Evolutionary conservation across 1,140 invertebrate genomes (phyloP).

Genomic region (Papilio dardanus): DNA sequence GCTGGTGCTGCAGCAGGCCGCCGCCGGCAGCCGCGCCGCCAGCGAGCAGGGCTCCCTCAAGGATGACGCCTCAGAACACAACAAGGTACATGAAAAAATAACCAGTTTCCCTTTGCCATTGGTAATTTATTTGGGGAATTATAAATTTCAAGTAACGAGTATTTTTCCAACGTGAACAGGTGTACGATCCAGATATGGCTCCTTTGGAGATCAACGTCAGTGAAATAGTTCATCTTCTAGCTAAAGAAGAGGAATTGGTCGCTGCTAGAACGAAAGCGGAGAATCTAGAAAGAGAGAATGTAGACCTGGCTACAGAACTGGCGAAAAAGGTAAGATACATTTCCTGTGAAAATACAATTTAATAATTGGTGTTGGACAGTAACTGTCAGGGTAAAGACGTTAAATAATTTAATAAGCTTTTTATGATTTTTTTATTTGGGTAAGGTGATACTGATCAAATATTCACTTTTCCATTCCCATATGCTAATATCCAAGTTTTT

Average conservation of each 20-base stretch:
- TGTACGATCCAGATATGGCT: slow-evolving; percentile 91
- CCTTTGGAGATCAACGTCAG: slow-evolving; percentile 95
- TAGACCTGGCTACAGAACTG: slow-evolving; percentile 91
- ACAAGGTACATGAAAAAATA: slow-evolving; percentile 51
- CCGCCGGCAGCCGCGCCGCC: slow-evolving; percentile 67
- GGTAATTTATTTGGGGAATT: too few species aligned
- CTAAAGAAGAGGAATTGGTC: slow-evolving; percentile 96
- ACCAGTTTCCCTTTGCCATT: too few species aligned
- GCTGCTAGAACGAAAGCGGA: slow-evolving; percentile 93
- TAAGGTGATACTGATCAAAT: slow-evolving; percentile 23
- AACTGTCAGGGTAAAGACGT: neutral
- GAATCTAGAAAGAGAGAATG: slow-evolving; percentile 94
- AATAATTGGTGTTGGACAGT: slow-evolving; percentile 19
- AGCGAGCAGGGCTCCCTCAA: slow-evolving; percentile 53
- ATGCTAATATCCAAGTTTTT: too few species aligned
- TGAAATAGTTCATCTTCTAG: slow-evolving; percentile 94
- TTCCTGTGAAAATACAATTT: neutral
- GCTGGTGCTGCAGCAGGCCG: slow-evolving; percentile 92
- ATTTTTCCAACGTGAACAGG: too few species aligned
- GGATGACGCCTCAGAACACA: slow-evolving; percentile 52
- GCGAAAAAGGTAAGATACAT: slow-evolving; percentile 87
- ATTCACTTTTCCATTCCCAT: slow-evolving; percentile 17
- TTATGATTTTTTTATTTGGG: slow-evolving; percentile 17
- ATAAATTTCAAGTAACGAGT: too few species aligned
- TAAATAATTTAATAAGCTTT: neutral